These are phyloP conservation scores for Paramisgurnus dabryanus DNA, from an alignment of 2,113 vertebrate species.

Conservation along the genomic window DNA sequence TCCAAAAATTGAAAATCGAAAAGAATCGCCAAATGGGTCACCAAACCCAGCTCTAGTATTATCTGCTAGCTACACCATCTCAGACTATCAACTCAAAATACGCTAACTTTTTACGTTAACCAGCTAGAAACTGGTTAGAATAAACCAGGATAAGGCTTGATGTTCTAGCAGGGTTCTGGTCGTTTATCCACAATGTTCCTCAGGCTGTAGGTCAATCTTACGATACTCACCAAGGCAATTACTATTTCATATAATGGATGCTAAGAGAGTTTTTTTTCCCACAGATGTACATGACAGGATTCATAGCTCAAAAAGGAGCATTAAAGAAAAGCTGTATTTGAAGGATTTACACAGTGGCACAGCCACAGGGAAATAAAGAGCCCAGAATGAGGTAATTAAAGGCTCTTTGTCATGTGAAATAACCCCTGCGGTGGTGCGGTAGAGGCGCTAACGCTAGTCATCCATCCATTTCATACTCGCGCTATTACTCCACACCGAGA, in stretches of 20 bases:
- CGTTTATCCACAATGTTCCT: background rate
- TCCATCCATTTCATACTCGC: slow-evolving; percentile 43
- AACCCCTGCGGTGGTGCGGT: slow-evolving; percentile 40
- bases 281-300: slow-evolving; percentile 37
- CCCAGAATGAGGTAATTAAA: slow-evolving; percentile 56
- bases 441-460: slow-evolving; percentile 31
- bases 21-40: too few species aligned
- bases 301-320: slow-evolving; percentile 25
- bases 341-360: slow-evolving; percentile 44
- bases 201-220: background rate
- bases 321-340: slow-evolving; percentile 30
- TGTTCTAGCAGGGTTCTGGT: background rate
- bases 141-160: too few species aligned
- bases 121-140: too few species aligned
- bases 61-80: too few species aligned
- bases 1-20: too few species aligned
- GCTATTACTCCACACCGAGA: slow-evolving; percentile 43
- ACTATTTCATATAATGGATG: background rate
- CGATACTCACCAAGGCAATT: slow-evolving; percentile 1
- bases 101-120: too few species aligned
- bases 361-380: slow-evolving; percentile 40
- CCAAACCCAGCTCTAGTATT: too few species aligned
- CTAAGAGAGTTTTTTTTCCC: background rate
- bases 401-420: slow-evolving; percentile 53
- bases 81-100: too few species aligned